A percentile compares a stretch with the other conserved stretches of the same genome.
Conservation (phyloP, 1,140 invertebrate species). For the Phenacoccus solenopsis region DNA sequence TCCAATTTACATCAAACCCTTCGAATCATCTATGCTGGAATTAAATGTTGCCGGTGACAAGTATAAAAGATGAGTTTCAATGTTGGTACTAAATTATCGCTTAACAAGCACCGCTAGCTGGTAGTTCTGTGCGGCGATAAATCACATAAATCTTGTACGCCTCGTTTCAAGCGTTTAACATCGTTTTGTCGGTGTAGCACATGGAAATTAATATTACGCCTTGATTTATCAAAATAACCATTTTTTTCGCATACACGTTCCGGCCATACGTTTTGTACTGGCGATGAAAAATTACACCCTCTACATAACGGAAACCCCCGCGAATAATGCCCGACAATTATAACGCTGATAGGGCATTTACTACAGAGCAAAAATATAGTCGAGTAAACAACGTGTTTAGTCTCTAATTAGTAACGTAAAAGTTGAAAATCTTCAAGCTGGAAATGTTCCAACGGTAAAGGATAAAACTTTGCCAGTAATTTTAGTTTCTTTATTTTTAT, state of each 20-base stretch:
- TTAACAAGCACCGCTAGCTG: not conserved
- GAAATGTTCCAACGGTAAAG: not conserved
- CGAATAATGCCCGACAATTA: not conserved
- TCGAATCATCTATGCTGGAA: not conserved
- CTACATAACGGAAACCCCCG: not conserved
- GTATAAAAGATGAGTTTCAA: constrained; percentile 2
- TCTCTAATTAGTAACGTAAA: not conserved
- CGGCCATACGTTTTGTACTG: too few species aligned
- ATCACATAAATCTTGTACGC: not conserved
- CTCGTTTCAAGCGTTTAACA: not conserved
- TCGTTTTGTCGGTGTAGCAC: not conserved
- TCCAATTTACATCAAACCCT: not conserved
- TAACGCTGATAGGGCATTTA: not conserved
- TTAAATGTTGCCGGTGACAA: not conserved
- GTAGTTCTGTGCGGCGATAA: not conserved
- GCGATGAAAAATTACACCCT: not conserved
- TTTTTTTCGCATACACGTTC: not conserved
- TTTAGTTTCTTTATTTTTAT: not conserved
- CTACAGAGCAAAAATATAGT: not conserved
- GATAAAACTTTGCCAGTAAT: not conserved
- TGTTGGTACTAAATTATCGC: not conserved
- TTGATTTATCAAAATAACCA: not conserved
- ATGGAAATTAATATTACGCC: not conserved
- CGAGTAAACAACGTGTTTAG: not conserved
- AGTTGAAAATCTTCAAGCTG: not conserved